Percentiles rank a stretch among this genome's conserved stretches.
Evolutionary conservation across 2,888 invertebrate species (phyloP).

Genomic region (Lysandra coridon): DNA sequence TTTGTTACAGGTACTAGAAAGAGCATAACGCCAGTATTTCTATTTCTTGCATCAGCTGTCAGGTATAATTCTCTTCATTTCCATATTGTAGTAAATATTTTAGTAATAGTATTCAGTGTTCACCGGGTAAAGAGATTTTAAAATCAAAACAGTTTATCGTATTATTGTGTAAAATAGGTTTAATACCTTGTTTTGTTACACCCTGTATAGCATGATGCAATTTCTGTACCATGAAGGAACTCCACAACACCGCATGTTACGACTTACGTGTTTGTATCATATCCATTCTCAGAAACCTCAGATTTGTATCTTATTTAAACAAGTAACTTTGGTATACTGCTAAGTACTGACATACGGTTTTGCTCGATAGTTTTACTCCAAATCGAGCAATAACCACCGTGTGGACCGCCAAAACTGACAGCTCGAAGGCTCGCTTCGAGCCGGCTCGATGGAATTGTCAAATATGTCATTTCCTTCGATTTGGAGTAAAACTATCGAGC

Average conservation of each 20-base stretch:
- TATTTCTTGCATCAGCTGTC: not conserved
- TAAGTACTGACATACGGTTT: not conserved
- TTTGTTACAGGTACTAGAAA: slow-evolving; percentile 7
- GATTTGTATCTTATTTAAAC: not conserved
- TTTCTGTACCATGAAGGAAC: not conserved
- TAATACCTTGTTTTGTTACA: too few species aligned
- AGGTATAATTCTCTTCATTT: not conserved
- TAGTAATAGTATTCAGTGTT: not conserved
- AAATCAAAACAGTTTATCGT: too few species aligned
- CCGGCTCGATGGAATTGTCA: too few species aligned
- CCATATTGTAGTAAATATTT: not conserved
- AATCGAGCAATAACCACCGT: too few species aligned
- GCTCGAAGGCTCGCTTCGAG: too few species aligned
- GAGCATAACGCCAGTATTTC: not conserved
- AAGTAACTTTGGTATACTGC: not conserved
- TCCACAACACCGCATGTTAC: not conserved
- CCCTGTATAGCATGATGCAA: not conserved
- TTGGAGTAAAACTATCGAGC: too few species aligned
- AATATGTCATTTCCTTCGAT: too few species aligned
- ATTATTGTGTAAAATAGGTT: too few species aligned
- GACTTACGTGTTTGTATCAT: not conserved
- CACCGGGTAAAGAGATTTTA: too few species aligned
- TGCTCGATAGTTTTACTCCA: too few species aligned
- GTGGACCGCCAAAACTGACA: too few species aligned
- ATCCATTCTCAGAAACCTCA: not conserved